Evolutionary conservation across 2,888 invertebrate genomes (phyloP).

Genomic region (Andrena chrysosceles): DNA sequence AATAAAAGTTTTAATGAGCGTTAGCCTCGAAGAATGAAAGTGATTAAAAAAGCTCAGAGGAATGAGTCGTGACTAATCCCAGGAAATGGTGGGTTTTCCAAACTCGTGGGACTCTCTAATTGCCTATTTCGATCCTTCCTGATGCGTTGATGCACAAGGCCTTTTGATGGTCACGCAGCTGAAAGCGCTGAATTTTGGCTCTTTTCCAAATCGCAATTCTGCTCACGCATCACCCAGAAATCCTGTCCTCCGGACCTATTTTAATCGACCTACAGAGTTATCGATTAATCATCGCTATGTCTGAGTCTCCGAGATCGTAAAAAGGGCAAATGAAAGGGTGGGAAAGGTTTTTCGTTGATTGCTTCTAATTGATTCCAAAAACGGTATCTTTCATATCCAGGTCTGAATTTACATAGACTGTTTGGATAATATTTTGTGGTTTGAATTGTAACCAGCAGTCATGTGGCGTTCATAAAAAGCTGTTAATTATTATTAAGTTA

Average conservation of each 20-base stretch:
- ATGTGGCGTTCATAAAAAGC: no score
- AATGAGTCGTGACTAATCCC: constrained; percentile 12
- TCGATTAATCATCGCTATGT: constrained; percentile 74
- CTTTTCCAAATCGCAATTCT: constrained; percentile 71
- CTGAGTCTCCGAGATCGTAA: constrained; percentile 13
- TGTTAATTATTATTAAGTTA: no score
- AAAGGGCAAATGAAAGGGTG: neutral
- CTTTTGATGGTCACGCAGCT: constrained; percentile 53
- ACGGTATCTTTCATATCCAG: no score
- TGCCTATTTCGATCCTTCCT: constrained; percentile 56
- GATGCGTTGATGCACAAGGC: constrained; percentile 49
- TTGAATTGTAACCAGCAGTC: no score
- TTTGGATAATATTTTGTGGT: no score
- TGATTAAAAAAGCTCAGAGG: no score
- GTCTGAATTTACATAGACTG: no score
- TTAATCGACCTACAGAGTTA: constrained; percentile 73
- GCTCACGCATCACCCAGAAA: constrained; percentile 70
- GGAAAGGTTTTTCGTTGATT: neutral
- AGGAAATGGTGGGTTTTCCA: constrained; percentile 28
- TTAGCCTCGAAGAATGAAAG: no score
- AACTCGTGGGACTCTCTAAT: constrained; percentile 47
- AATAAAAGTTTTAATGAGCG: neutral
- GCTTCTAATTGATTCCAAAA: neutral
- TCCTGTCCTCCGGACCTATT: constrained; percentile 76
- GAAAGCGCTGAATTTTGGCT: constrained; percentile 69